Conservation (phyloP, 2,888 invertebrate species). For the Drosophila lacicola region DNA sequence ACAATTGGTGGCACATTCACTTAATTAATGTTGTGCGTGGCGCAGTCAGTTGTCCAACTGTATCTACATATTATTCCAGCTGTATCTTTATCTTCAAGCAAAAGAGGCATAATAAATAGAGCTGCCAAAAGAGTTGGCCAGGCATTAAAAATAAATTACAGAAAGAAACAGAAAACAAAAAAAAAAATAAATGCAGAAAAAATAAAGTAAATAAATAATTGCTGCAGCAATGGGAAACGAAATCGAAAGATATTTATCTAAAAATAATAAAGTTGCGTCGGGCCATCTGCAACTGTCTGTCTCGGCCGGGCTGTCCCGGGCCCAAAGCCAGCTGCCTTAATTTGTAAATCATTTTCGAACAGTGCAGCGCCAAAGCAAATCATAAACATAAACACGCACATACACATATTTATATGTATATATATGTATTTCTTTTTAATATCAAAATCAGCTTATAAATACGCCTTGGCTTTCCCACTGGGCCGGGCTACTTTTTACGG, state of each 20-base stretch:
- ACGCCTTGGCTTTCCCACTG: constrained; percentile 15
- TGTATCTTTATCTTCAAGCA: constrained; percentile 33
- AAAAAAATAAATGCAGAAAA: constrained; percentile 47
- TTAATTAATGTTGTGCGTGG: constrained; percentile 61
- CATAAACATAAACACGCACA: constrained; percentile 13
- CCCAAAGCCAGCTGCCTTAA: constrained; percentile 67
- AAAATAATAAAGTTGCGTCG: constrained; percentile 73
- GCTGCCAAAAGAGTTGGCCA: constrained; percentile 54
- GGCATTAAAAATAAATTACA: constrained; percentile 71
- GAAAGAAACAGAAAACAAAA: constrained; percentile 20
- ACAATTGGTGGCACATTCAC: constrained; percentile 57
- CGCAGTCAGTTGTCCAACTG: constrained; percentile 36
- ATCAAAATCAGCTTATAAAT: constrained; percentile 73
- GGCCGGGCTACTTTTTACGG: constrained; percentile 10
- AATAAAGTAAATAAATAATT: constrained; percentile 74
- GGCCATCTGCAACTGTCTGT: constrained; percentile 53
- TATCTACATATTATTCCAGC: constrained; percentile 25
- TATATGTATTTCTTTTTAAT: constrained; percentile 44
- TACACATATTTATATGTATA: neutral
- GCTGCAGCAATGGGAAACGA: constrained; percentile 49
- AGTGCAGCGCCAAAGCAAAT: constrained; percentile 11
- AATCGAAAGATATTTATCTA: constrained; percentile 81
- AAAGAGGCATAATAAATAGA: constrained; percentile 64
- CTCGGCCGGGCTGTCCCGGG: constrained; percentile 6
- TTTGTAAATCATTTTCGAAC: constrained; percentile 69